A percentile compares a stretch with the other conserved stretches of the same genome.
These are phyloP conservation scores for Lamproptera curius DNA, from an alignment of 2,888 invertebrate species.

Conservation along the genomic window DNA sequence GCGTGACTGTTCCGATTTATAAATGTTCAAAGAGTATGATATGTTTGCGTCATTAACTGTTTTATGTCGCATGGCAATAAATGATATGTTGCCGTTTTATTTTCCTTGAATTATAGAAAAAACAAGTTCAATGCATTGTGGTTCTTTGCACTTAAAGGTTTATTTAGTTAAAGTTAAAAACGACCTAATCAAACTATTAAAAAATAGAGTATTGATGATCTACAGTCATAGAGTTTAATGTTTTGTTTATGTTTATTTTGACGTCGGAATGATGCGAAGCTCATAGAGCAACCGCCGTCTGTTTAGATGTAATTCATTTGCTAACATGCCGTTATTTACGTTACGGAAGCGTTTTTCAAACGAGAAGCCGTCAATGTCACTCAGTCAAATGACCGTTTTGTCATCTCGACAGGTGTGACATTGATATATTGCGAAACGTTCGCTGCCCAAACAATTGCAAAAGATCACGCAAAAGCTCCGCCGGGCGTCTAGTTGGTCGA, in stretches of 20 bases:
- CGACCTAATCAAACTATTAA: too few relatives aligned
- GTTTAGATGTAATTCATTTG: too few relatives aligned
- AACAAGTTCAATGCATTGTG: too few relatives aligned
- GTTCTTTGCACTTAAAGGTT: too few relatives aligned
- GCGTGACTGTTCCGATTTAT: conserved; percentile 11
- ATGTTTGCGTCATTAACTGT: too few relatives aligned
- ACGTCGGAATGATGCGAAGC: conserved; percentile 23
- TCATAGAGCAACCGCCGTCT: conserved; percentile 1
- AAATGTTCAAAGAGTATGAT: conserved; percentile 3
- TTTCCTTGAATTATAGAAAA: too few relatives aligned
- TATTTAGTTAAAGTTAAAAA: too few relatives aligned
- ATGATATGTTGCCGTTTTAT: too few relatives aligned
- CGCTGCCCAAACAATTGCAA: conserved; percentile 2
- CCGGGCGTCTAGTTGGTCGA: conserved; percentile 20
- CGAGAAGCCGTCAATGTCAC: conserved; percentile 28
- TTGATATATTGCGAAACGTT: conserved; percentile 51
- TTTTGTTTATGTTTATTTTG: conserved; percentile 37
- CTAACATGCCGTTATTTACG: too few relatives aligned
- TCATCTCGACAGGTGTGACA: conserved; percentile 43
- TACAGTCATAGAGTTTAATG: conserved; percentile 23
- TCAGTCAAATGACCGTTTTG: conserved; percentile 45
- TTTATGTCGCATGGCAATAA: background rate
- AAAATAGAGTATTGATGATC: too few relatives aligned
- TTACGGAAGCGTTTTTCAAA: conserved; percentile 3
- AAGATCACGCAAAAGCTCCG: background rate